Base-by-base conservation (phyloP, 2,888 invertebrate species). In the Luperina testacea region DNA sequence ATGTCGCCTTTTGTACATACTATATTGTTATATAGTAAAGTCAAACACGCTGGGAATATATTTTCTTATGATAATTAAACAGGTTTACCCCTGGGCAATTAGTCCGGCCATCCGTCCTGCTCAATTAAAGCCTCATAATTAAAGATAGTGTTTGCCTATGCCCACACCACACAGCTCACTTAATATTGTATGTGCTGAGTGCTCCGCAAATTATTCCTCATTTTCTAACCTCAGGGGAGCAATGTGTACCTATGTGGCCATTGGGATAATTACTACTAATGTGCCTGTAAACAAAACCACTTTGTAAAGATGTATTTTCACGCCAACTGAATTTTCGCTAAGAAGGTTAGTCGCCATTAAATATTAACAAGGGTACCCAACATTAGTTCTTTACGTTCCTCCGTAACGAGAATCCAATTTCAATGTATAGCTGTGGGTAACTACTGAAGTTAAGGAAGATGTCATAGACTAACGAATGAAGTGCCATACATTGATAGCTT, bases 171-270 rank as follows among this genome's bases (percentile, higher is more conserved):
- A 85, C 81, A 85, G 85, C 82, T 74, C 72, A 63, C 82, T 91
- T 90, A 53, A 38, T 71, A 53, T 38, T n/a, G 53, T 53, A 71
- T n/a, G n/a, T 57, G n/a, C 57, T 17, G 24, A 53, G 53, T 71
- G 59, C 20, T 20, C 11, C n/a, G 84, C 78, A 78, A 90, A 89
- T 90, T 90, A 90, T 89, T 90, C 83, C 86, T 87, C 87, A 90
- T 88, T 90, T 90, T 85, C 84, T 75, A 74, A 72, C 79, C 84
- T 82, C 69, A 45, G n/a, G 59, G 65, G 64, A 74, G 78, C 83
- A 51, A 53, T 71, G 59, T 72, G 17, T n/a, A 38, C 15, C 6
- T 70, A 53, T 38, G 38, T 11, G 38, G n/a, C 38, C 11, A 42
- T 71, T n/a, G 53, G 2, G 17, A 71, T 71, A 71, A 71, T 57